Base-by-base conservation (phyloP, 2,113 vertebrate species). In the Todiramphus saurophagus region DNA sequence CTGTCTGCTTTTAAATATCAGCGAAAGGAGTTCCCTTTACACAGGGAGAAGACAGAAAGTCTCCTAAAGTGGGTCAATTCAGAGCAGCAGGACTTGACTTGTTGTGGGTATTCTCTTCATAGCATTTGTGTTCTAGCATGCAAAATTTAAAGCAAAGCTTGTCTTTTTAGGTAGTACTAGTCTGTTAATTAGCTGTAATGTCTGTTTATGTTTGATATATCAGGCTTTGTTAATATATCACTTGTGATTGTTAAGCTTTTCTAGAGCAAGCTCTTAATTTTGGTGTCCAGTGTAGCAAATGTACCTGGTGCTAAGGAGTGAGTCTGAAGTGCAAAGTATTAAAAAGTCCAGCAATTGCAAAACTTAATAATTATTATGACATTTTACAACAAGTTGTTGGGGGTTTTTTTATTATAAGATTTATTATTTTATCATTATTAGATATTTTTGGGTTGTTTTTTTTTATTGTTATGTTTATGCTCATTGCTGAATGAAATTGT, bases 1-100 rank as follows among this genome's bases (percentile, higher is more conserved):
- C 75, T 89, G 66, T 79, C 64, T 87, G 69, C 60, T 82, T 75
- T 91, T 82, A 87, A 82, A 27, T 83, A 89, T 73, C 63, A 93
- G 74, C 87, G 84, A 81, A 70, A 63, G 0, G 1, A 76, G 37
- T 43, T 96, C 58, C 28, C 28, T 72, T 89, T 90, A 20, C 53
- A 55, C 41, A 80, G 53, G 25, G 63, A 58, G 87, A 95, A 83
- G 62, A 50, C 62, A 76, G 46, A 77, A 81, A 62, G 39, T 53
- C n/a, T 44, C 15, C 41, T 5, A 56, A 81, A 79, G 67, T 67
- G 89, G 74, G 14, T 75, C 35, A 58, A 3, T 66, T 85, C 74
- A 46, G 56, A 59, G 44, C 51, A 66, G 10, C n/a, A 13, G 50
- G 63, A 2, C 44, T 86, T 69, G 48, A 48, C 35, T 59, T 55